A percentile compares a stretch with the other conserved stretches of the same genome.
Conservation (phyloP, 2,797 vertebrate species). For the Bovichtus diacanthus region DNA sequence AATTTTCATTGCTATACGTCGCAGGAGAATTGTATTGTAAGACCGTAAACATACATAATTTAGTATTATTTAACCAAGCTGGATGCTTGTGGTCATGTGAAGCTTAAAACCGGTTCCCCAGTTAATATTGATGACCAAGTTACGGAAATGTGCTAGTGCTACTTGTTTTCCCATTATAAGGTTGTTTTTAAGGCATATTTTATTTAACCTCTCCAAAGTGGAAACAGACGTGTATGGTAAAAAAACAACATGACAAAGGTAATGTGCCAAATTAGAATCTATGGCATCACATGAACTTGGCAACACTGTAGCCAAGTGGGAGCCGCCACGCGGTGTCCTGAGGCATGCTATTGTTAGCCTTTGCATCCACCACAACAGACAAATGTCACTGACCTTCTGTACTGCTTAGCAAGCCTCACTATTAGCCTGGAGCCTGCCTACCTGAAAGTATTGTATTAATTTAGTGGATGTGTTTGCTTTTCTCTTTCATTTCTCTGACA, state of each 20-base stretch:
- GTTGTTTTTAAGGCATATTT: neutral
- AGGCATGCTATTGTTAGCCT: constrained; percentile 50
- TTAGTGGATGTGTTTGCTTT: neutral
- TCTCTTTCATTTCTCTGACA: constrained; percentile 1
- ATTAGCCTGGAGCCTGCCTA: constrained; percentile 9
- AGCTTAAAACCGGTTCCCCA: neutral
- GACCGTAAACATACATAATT: neutral
- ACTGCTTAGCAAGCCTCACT: neutral
- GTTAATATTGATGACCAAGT: neutral
- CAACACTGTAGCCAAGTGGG: constrained; percentile 29
- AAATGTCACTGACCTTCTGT: constrained; percentile 46
- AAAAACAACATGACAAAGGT: neutral
- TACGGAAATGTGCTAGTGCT: neutral
- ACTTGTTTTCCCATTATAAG: neutral
- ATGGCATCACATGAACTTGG: constrained; percentile 35
- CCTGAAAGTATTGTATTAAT: neutral
- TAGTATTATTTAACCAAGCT: neutral
- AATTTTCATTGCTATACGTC: neutral
- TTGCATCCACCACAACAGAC: constrained; percentile 35
- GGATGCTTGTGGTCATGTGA: neutral
- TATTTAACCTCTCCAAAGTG: neutral
- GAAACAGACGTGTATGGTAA: neutral
- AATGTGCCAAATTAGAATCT: constrained; percentile 25
- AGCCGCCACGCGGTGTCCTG: constrained; percentile 24
- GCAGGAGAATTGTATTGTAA: neutral